A percentile compares a stretch with the other conserved stretches of the same genome.
Evolutionary conservation across 2,113 vertebrate species (phyloP).

Genomic region (Cyphomyrus plagiostoma): DNA sequence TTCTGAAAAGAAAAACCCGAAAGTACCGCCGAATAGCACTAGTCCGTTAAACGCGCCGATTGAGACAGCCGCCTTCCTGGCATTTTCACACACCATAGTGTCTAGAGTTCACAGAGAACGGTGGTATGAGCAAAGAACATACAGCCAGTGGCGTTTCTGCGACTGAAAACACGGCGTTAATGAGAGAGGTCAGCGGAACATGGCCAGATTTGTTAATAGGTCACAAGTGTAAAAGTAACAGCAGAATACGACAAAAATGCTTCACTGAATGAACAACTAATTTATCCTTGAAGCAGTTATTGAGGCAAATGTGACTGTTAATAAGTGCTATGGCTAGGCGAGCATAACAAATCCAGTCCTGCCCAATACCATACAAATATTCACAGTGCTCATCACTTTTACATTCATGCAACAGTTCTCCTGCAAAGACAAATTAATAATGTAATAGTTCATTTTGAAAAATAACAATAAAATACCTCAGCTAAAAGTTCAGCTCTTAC

Average conservation of each 20-base stretch:
- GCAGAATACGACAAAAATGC: neutral
- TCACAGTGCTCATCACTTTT: neutral
- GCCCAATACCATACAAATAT: neutral
- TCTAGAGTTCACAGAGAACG: neutral
- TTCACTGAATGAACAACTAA: neutral
- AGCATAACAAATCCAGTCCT: neutral
- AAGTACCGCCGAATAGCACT: too few species aligned
- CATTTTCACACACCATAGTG: neutral
- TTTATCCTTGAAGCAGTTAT: neutral
- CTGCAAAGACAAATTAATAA: neutral
- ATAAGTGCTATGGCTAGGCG: neutral
- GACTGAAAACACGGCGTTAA: neutral
- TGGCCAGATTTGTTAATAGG: neutral
- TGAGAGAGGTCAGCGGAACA: neutral
- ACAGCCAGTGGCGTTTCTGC: neutral
- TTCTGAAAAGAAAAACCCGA: too few species aligned
- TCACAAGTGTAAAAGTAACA: neutral
- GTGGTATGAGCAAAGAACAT: neutral
- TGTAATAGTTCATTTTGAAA: neutral
- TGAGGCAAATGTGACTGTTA: neutral
- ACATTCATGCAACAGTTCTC: neutral
- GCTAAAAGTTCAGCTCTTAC: neutral
- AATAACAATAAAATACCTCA: neutral
- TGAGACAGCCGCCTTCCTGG: neutral
- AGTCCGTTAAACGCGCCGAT: too few species aligned